Base-by-base conservation (phyloP, 2,113 vertebrate genomes). In the Podarcis cretensis region DNA sequence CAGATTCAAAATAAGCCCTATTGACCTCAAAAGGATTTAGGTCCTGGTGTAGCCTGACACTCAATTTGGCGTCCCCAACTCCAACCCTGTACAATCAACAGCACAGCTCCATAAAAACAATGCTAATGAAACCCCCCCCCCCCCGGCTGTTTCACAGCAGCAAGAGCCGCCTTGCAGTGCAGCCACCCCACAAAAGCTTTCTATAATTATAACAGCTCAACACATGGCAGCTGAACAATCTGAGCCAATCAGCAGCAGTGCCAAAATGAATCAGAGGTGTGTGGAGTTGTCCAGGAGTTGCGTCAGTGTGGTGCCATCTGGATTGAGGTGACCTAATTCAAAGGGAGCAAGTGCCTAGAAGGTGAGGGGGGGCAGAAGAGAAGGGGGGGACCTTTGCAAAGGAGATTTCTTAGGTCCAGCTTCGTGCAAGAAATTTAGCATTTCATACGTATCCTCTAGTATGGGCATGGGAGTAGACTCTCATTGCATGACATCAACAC, bases 241-340 rank as follows among this genome's bases (percentile, higher is more conserved):
- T 59, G 77, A 59, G n/a, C 30, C n/a, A 54, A 87, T 80, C 65
- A 18, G 20, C 12, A 48, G 30, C 3, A 23, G 6, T 4, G 12
- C 23, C 14, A 20, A 37, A 75, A 40, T 5, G 5, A 82, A 20
- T 74, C 23, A 82, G 68, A 65, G 68, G 40, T 14, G 16, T 54
- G 54, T 57, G 48, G 63, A 57, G 73, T 68, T 65, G 8, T 79
- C 59, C n/a, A 30, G 32, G 40, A 54, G 73, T 69, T 89, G 73
- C 71, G 23, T 78, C 81, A 37, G 5, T 68, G 37, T 68, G 30
- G 57, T 35, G 40, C 74, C 73, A 76, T 43, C 43, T 48, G 81
- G 71, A 59, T 37, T 12, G 43, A 35, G 48, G 59, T 71, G 84
- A 90, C 80, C 73, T 87, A 76, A 87, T 86, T 71, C 63, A 83